These are phyloP conservation scores for Paratrypauchen microcephalus DNA, from an alignment of 2,797 vertebrate species.

Conservation along the genomic window DNA sequence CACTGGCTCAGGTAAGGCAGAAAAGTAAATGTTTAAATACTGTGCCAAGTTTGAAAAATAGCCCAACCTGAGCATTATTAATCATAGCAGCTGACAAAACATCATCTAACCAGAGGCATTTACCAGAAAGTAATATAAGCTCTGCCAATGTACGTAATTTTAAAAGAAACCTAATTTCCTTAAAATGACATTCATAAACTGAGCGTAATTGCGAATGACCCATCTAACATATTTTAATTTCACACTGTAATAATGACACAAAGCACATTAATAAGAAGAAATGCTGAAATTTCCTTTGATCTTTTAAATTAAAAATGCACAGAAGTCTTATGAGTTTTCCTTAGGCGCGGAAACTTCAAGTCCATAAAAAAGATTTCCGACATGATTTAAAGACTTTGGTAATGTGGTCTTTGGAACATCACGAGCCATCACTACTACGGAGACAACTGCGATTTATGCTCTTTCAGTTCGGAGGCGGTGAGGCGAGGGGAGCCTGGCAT, in stretches of 20 bases:
- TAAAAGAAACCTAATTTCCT: constrained; percentile 62
- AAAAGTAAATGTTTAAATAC: not conserved
- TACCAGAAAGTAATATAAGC: constrained; percentile 53
- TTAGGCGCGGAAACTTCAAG: constrained; percentile 28
- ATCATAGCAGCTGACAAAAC: constrained; percentile 19
- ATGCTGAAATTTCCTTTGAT: constrained; percentile 60
- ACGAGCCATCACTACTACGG: constrained; percentile 57
- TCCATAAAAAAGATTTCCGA: constrained; percentile 52
- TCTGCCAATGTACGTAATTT: constrained; percentile 33
- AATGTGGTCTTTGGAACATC: constrained; percentile 68
- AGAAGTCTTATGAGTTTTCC: constrained; percentile 34
- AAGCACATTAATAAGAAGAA: constrained; percentile 60
- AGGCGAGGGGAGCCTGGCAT: constrained; percentile 56
- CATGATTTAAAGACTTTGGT: constrained; percentile 67
- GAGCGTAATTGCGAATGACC: constrained; percentile 69
- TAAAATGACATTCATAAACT: constrained; percentile 61
- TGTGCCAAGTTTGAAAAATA: constrained; percentile 12
- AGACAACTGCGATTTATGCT: constrained; percentile 75
- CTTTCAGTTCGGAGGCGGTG: constrained; percentile 51
- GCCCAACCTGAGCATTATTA: not conserved
- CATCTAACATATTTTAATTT: constrained; percentile 66
- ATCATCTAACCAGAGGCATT: constrained; percentile 38
- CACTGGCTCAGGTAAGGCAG: not conserved
- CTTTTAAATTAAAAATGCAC: constrained; percentile 46
- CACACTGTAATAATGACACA: constrained; percentile 64